Percentiles rank a stretch among this genome's conserved stretches.
Conservation (phyloP, 2,113 vertebrate species). For the Hippocampus comes region DNA sequence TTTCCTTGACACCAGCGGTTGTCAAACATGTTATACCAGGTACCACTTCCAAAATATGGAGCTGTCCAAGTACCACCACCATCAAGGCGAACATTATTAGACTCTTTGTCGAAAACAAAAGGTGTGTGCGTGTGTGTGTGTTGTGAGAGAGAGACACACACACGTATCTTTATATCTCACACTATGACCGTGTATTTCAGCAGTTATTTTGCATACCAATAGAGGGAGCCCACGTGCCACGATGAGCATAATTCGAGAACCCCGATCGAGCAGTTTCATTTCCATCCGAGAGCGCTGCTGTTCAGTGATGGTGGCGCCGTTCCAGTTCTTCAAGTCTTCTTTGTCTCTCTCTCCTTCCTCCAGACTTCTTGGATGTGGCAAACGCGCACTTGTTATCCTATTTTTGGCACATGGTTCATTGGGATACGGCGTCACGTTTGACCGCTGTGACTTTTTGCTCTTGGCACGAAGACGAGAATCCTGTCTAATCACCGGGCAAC, state of each 20-base stretch:
- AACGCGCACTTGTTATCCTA: neutral
- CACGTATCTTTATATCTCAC: too few species aligned
- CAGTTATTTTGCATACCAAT: too few species aligned
- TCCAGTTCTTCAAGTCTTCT: slow-evolving; percentile 36
- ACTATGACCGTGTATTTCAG: too few species aligned
- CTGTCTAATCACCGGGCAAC: slow-evolving; percentile 57
- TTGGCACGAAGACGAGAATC: slow-evolving; percentile 51
- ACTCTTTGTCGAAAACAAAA: too few species aligned
- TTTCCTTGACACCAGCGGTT: slow-evolving; percentile 5
- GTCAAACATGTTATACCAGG: too few species aligned
- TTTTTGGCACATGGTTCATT: slow-evolving; percentile 2
- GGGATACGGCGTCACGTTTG: slow-evolving; percentile 29
- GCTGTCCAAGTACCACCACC: slow-evolving; percentile 3
- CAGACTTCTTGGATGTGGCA: neutral
- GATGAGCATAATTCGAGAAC: too few species aligned
- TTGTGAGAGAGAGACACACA: too few species aligned
- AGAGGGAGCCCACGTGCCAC: too few species aligned
- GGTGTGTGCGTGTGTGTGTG: too few species aligned
- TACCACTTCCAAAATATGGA: neutral
- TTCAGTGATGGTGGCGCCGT: slow-evolving; percentile 29
- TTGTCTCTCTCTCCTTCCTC: slow-evolving; percentile 16
- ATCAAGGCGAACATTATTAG: neutral
- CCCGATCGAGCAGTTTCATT: slow-evolving; percentile 18
- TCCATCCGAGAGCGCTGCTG: slow-evolving; percentile 28
- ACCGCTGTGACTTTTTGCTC: slow-evolving; percentile 57